These are phyloP conservation scores for Haplotaxodon microlepis DNA, from an alignment of 2,113 vertebrate species.

Conservation along the genomic window DNA sequence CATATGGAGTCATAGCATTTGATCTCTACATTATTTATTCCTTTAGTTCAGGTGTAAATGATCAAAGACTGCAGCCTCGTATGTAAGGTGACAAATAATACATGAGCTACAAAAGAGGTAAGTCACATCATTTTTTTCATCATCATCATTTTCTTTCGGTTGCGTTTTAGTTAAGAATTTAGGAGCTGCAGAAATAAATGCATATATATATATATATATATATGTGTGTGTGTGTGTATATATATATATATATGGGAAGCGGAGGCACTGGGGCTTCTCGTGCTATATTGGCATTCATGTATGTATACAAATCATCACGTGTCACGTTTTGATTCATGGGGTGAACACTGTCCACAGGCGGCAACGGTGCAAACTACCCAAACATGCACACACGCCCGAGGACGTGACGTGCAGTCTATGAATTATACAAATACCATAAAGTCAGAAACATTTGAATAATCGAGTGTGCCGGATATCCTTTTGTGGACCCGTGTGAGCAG, in stretches of 20 bases:
- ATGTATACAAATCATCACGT: background rate
- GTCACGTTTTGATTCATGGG: conserved; percentile 2
- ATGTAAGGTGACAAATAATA: background rate
- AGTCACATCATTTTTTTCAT: background rate
- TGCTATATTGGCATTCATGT: background rate
- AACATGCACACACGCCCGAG: background rate
- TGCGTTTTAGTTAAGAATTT: background rate
- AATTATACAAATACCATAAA: background rate
- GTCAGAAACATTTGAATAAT: background rate
- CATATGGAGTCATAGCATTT: background rate
- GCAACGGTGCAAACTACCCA: background rate
- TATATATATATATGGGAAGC: background rate
- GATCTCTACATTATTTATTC: background rate
- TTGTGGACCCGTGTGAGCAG: background rate
- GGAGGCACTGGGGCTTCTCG: background rate
- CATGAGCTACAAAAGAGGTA: background rate
- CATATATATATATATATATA: no score
- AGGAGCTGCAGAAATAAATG: background rate
- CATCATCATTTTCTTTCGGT: background rate
- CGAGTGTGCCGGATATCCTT: background rate
- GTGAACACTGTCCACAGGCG: background rate
- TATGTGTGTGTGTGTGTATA: no score
- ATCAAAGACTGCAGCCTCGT: background rate
- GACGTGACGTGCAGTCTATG: background rate
- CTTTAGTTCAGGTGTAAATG: background rate